Conservation (phyloP, 1,140 invertebrate species). For the Aradophagus sp. region DNA sequence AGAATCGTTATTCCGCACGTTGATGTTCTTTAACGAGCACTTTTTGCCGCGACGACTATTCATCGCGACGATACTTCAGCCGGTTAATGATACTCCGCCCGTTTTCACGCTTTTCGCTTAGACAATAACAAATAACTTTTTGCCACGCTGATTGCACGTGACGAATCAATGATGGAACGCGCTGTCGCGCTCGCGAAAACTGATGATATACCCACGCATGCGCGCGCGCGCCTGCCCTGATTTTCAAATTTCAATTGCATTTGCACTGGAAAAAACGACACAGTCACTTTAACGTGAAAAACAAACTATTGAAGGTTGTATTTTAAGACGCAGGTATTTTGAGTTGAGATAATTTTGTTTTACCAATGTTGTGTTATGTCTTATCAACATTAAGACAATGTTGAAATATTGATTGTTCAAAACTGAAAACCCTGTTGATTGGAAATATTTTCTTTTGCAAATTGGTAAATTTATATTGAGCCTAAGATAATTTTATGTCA, state of each 20-base stretch:
- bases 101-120: conserved; percentile 56
- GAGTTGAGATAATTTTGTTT: too few species aligned
- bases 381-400: too few species aligned
- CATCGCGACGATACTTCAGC: conserved; percentile 50
- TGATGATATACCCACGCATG: conserved; percentile 8
- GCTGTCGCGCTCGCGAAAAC: conserved; percentile 27
- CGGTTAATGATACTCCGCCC: conserved; percentile 44
- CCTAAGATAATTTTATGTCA: too few species aligned
- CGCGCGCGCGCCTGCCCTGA: conserved; percentile 1
- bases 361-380: too few species aligned
- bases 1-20: conserved; percentile 67
- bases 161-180: conserved; percentile 30
- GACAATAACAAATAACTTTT: conserved; percentile 43
- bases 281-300: too few species aligned
- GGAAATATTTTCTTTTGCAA: too few species aligned
- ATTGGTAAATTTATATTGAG: too few species aligned
- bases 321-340: too few species aligned
- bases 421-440: too few species aligned
- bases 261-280: too few species aligned
- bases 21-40: conserved; percentile 69
- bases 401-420: too few species aligned
- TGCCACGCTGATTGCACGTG: conserved; percentile 29
- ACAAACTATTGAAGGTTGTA: too few species aligned
- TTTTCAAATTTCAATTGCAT: neutral
- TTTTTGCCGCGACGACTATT: conserved; percentile 72